Percentiles rank a stretch among this genome's conserved stretches.
Evolutionary conservation across 2,797 vertebrate species (phyloP).

Genomic region (Nannoperca obscura): DNA sequence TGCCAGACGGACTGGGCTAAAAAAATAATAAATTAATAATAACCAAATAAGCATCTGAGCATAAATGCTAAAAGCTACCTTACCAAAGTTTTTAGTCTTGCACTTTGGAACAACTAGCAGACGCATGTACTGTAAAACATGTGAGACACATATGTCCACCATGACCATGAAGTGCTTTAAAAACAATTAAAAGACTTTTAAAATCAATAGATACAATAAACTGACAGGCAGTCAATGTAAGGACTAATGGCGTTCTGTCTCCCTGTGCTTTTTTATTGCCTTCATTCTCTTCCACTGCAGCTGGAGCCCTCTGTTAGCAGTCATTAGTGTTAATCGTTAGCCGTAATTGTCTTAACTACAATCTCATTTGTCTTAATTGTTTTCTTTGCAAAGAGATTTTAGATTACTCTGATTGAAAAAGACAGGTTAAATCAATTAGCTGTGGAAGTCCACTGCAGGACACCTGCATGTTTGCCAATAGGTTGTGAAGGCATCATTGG

Average conservation of each 20-base stretch:
- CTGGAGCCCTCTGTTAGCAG: conserved; percentile 38
- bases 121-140: no score
- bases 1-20: no score
- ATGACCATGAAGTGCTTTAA: no score
- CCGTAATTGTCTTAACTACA: conserved; percentile 55
- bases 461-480: conserved; percentile 15
- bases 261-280: background rate
- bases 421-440: conserved; percentile 32
- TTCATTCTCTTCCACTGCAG: conserved; percentile 16
- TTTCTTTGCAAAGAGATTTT: conserved; percentile 44
- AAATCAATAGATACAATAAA: no score
- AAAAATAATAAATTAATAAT: no score
- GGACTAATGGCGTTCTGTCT: background rate
- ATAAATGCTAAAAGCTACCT: no score
- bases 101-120: no score
- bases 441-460: conserved; percentile 10
- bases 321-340: conserved; percentile 60
- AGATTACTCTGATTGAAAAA: conserved; percentile 49
- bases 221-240: no score
- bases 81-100: no score
- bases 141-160: no score
- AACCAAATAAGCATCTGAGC: no score
- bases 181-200: no score
- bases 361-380: conserved; percentile 53
- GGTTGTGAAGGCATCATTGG: background rate